Base-by-base conservation (phyloP, 2,888 invertebrate genomes). In the Andrena haemorrhoa region DNA sequence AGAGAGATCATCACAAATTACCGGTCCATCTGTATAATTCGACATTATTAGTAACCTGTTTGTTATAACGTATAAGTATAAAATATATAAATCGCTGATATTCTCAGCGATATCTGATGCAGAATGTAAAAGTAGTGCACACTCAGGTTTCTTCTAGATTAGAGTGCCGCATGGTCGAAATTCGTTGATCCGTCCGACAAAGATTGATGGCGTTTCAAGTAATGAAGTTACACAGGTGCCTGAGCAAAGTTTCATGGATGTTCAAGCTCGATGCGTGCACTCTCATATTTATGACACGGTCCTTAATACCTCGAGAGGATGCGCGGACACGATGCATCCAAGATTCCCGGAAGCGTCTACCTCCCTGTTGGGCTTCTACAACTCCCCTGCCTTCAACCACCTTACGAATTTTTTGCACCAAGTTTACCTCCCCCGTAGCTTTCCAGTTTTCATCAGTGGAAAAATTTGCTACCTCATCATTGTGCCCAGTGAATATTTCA, bases 211-310 rank as follows among this genome's bases (percentile, higher is more conserved):
- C 35, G 23, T 5, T 56, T 26, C 29, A 41, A 31, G 68, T 69
- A 71, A 71, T 51, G 60, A 79, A 76, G 71, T 51, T 65, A 20
- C 66, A 41, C 70, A 74, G 61, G 60, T 74, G 53, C 47, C 60
- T 20, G 70, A 16, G 20, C 20, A 68, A 82, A 85, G 82, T 85
- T 85, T 82, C 64, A 73, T 47, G 74, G 51, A 51, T 69, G 51
- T 78, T 65, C 64, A 69, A 78, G 76, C 68, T 69, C 66, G 56
- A 85, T 80, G 86, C 88, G 86, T 89, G 89, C 84, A 85, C 83
- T 82, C 71, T 87, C 89, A 89, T 89, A 89, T 88, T 89, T 89
- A 88, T 84, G 85, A 85, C 81, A 68, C 75, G 84, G 72, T 64
- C 71, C 84, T 86, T 89, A 87, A 89, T 88, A 80, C 87, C 58